Evolutionary conservation across 1,140 invertebrate genomes (phyloP).

Genomic region (Mycetomoellerius zeteki): DNA sequence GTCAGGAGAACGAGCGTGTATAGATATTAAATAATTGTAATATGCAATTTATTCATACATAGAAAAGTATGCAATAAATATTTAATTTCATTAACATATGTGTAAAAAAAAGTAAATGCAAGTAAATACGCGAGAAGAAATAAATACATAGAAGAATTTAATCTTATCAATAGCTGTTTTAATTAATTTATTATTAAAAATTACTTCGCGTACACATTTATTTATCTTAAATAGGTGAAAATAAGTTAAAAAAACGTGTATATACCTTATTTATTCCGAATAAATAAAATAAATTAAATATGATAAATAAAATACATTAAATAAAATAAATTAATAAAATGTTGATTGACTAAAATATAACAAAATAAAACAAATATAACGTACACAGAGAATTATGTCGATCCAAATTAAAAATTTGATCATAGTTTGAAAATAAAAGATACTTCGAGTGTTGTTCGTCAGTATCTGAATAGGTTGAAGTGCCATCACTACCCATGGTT

Average conservation of each 20-base stretch:
- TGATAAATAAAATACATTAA: background rate
- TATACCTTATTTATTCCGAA: no score
- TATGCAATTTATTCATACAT: no score
- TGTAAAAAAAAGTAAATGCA: background rate
- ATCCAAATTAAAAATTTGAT: background rate
- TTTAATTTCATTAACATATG: background rate
- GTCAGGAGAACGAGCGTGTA: no score
- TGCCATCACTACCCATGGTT: conserved; percentile 63
- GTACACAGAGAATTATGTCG: background rate
- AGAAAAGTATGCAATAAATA: background rate
- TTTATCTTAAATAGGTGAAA: background rate
- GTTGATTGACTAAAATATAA: background rate
- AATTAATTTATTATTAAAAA: background rate
- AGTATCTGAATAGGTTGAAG: background rate
- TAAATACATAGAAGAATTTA: background rate
- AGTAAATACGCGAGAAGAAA: background rate
- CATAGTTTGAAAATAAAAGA: background rate
- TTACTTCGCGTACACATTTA: background rate
- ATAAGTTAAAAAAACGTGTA: no score
- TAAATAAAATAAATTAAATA: background rate
- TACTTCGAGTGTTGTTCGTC: conserved; percentile 34
- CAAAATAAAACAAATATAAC: background rate
- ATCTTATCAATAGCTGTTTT: conserved; percentile 26
- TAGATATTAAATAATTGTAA: no score
- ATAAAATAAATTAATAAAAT: background rate